Evolutionary conservation across 1,140 invertebrate genomes (phyloP), one percentile per base, ranked within the genome.

Genomic region (Papilio dardanus): DNA sequence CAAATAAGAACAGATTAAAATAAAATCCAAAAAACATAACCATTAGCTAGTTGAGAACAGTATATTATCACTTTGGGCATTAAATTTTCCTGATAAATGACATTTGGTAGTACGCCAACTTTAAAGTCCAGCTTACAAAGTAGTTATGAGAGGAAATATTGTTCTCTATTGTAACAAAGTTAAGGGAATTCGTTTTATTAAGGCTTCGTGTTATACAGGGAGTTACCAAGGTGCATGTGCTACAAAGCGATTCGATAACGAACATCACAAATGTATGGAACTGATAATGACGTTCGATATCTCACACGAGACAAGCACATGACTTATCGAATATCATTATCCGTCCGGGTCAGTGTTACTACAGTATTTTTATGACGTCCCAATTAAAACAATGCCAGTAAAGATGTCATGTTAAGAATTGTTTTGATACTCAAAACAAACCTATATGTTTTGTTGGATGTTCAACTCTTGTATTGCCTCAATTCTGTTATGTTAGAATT

Each of bases 61-160:
- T 62, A 62, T 30, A 24, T 62, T 62, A 62, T 28, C 54, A 62
- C 50, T 62, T 62, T 21, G 24, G 10, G 24, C 54, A 28, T 62
- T 62, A 62, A 28, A 62, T 62, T 62, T 62, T 30, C 21, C 24
- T 62, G 54, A 28, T 54, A 54, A 54, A 54, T 62, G 54, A 16
- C 54, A 62, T 30, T 62, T 30, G 24, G 54, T 58, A 28, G 54
- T 62, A 12, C 54, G 54, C 54, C 54, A 62, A 62, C 10, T 62
- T 28, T 62, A 62, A 62, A 62, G 24, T 28, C 54, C 54, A 28
- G 54, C 54, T 62, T 62, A 62, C 54, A 62, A 28, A 14, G 14
- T 62, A 62, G 54, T 62, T 62, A 62, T 62, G 24, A 30, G 46
- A 50, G 54, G 54, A 62, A 62, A 62, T 62, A 62, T 62, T 62